Conservation (phyloP, 92 coral and sea anemone species). For the Siderastrea siderea region DNA sequence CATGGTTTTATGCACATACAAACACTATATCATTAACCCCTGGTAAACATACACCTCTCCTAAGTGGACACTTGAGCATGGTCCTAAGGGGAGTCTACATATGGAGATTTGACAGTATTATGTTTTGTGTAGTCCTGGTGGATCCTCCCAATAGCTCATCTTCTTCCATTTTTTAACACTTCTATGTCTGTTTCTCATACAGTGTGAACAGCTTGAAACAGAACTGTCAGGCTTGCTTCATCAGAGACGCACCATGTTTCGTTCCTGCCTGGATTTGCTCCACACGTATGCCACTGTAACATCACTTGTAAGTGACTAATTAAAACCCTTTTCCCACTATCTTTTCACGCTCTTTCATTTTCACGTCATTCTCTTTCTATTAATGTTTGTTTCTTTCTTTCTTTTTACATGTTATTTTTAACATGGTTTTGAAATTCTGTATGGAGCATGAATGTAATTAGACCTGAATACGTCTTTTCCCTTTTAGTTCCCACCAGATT, state of each 20-base stretch:
- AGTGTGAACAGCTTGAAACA: constrained; percentile 99
- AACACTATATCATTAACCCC: too few relatives aligned
- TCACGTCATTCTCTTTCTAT: too few relatives aligned
- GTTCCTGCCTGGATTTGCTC: constrained; percentile 89
- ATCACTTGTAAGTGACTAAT: constrained; percentile 68
- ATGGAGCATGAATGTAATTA: too few relatives aligned
- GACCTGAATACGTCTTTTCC: not conserved
- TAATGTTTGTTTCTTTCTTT: not conserved
- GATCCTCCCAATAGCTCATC: not conserved
- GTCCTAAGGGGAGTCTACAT: not conserved
- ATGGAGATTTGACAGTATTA: too few relatives aligned
- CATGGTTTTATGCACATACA: too few relatives aligned
- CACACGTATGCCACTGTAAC: constrained; percentile 99
- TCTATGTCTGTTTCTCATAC: not conserved
- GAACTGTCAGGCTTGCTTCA: constrained; percentile 92
- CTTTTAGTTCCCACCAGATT: constrained; percentile 86
- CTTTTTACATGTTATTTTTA: not conserved
- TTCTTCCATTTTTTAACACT: not conserved
- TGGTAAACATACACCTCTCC: too few relatives aligned
- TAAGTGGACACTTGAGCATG: not conserved
- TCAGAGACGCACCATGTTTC: constrained; percentile 88
- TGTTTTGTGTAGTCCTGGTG: not conserved
- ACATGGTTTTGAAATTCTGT: not conserved
- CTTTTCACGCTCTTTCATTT: too few relatives aligned
- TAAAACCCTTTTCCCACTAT: not conserved